phyloP scores from a whole-genome alignment of 2,888 invertebrate species.

The Incurvaria masculella region DNA sequence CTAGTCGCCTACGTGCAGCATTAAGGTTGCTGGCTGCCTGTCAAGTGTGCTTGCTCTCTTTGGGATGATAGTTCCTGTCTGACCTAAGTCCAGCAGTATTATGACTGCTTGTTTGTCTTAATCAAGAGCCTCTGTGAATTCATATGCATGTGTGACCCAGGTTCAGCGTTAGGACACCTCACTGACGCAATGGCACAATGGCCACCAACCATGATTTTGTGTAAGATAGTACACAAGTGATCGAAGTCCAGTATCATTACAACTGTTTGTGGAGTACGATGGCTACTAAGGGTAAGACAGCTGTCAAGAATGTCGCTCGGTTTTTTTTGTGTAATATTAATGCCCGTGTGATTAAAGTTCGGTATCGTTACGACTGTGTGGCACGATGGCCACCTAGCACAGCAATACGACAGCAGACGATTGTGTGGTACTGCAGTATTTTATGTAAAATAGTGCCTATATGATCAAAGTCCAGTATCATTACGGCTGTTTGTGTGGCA shows the following conservation, averaged over 20 bases:
- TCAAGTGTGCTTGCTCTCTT: no score
- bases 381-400: slow-evolving; percentile 62
- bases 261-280: slow-evolving; percentile 58
- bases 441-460: slow-evolving; percentile 98
- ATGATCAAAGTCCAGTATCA: slow-evolving; percentile 96
- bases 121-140: no score
- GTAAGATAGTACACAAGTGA: slow-evolving; percentile 96
- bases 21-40: no score
- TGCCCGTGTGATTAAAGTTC: no score
- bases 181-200: slow-evolving; percentile 54
- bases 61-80: no score
- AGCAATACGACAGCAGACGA: slow-evolving; percentile 88
- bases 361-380: slow-evolving; percentile 41
- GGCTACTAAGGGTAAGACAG: slow-evolving; percentile 66
- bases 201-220: slow-evolving; percentile 85
- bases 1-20: no score
- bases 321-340: no score
- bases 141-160: no score
- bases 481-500: slow-evolving; percentile 60
- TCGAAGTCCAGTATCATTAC: no score
- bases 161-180: no score
- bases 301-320: slow-evolving; percentile 98
- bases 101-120: no score
- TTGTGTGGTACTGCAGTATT: slow-evolving; percentile 97
- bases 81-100: no score